Conservation (phyloP, 1,140 invertebrate genomes). For the Drosophila baimaii region DNA sequence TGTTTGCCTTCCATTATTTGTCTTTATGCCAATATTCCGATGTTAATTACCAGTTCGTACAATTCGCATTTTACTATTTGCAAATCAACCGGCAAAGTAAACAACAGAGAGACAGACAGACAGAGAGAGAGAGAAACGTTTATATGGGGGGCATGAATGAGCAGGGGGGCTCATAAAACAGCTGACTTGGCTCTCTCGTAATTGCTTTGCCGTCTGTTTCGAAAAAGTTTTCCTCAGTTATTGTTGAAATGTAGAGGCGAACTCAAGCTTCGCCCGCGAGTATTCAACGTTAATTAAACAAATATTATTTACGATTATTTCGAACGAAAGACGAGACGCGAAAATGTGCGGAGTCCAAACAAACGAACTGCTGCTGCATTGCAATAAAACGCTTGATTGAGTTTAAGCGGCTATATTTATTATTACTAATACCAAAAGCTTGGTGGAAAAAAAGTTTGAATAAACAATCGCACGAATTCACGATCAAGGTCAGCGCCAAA, state of each 20-base stretch:
- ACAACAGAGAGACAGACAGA: conserved; percentile 34
- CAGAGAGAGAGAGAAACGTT: neutral
- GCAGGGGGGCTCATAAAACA: conserved; percentile 14
- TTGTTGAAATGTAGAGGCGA: conserved; percentile 49
- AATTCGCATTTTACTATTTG: conserved; percentile 40
- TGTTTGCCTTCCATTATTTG: conserved; percentile 52
- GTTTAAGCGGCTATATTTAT: conserved; percentile 39
- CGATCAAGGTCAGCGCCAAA: conserved; percentile 65
- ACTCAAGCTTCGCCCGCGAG: conserved; percentile 21
- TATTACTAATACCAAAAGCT: conserved; percentile 4
- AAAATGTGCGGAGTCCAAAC: conserved; percentile 38
- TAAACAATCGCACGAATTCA: conserved; percentile 43
- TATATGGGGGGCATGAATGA: conserved; percentile 6
- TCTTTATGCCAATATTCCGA: conserved; percentile 33
- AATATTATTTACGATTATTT: conserved; percentile 28
- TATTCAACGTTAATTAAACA: conserved; percentile 6
- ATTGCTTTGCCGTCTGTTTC: conserved; percentile 17
- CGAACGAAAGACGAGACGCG: conserved; percentile 45
- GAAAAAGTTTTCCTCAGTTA: conserved; percentile 59
- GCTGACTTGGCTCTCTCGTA: conserved; percentile 18
- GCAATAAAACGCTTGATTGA: conserved; percentile 69
- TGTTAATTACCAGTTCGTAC: conserved; percentile 46
- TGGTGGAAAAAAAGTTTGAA: conserved; percentile 16
- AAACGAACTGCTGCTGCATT: conserved; percentile 16
- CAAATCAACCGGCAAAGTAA: conserved; percentile 71